Evolutionary conservation across 2,888 invertebrate species (phyloP), one percentile per base, ranked within the genome.

Genomic region (Leptinotarsa juncta): DNA sequence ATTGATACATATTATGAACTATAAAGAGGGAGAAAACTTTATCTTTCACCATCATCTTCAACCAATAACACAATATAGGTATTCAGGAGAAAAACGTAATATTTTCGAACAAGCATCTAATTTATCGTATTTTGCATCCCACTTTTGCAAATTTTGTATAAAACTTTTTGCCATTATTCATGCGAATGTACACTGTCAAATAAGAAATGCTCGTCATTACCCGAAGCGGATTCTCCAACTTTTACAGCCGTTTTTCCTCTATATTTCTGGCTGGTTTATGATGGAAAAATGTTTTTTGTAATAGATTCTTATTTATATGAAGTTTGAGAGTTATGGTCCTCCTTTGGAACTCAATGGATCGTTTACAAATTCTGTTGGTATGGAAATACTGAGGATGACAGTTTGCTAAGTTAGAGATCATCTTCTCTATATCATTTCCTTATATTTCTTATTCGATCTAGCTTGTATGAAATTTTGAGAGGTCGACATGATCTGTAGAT

Each of bases 171-270:
- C 23, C 57, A 57, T 57, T 57, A 23, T 4, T 57, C 57, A 57
- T 23, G 23, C 57, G 15, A 57, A 26, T 15, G 26, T 57, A 23
- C 57, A 57, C 20, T 57, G 26, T 23, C 23, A 57, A 57, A 57
- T 57, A 57, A 57, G 23, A 57, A 57, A 57, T 57, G 57, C 57
- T 57, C 23, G 20, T 57, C 57, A 57, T 57, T 57, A 57, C 57
- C 20, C 23, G 15, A 57, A 57, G 57, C 23, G 23, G 5, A 15
- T 57, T 57, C 15, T 57, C 20, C 23, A 57, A 57, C 57, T 57
- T 57, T 20, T 23, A 20, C 20, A 57, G 57, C 16, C 57, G 20
- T 12, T 57, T 23, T 57, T 57, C 57, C 4, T 12, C 20, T 23
- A 2, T 15, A 57, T 1, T 23, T 57, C 20, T 18, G 5, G 57